Conservation (phyloP, 2,113 vertebrate species). For the Hipposideros armiger region DNA sequence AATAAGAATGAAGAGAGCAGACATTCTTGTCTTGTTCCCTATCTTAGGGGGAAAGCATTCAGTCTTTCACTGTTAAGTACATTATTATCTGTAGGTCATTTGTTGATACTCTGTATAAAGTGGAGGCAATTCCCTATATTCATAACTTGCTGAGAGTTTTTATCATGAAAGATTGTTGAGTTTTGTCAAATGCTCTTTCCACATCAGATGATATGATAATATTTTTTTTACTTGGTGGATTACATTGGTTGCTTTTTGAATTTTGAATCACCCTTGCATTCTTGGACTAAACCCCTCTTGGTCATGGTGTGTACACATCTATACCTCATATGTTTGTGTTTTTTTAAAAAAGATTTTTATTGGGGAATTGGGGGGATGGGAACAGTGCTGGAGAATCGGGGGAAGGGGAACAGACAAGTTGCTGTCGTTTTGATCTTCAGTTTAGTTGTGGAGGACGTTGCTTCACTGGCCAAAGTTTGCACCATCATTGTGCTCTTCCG, state of each 20-base stretch:
- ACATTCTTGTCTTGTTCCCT: background rate
- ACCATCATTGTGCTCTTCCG: too few relatives aligned
- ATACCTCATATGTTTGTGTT: background rate
- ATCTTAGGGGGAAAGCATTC: slow-evolving; percentile 7
- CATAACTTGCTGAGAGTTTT: background rate
- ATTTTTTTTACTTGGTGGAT: background rate
- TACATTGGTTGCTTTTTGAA: background rate
- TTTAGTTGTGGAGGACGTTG: too few relatives aligned
- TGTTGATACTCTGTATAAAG: background rate
- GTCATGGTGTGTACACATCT: background rate
- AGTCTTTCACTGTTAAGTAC: background rate
- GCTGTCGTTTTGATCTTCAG: too few relatives aligned
- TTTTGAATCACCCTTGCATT: background rate
- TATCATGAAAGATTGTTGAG: background rate
- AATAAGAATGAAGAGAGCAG: background rate
- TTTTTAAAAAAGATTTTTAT: too few relatives aligned
- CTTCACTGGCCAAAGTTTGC: too few relatives aligned
- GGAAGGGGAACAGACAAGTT: too few relatives aligned
- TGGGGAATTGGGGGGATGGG: too few relatives aligned
- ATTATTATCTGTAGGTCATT: background rate
- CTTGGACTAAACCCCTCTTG: background rate
- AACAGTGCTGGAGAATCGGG: too few relatives aligned
- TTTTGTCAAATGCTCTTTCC: background rate
- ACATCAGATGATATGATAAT: background rate
- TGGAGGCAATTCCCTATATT: background rate